Evolutionary conservation across 2,888 invertebrate species (phyloP).

Genomic region (Cosmorhoe ocellata): DNA sequence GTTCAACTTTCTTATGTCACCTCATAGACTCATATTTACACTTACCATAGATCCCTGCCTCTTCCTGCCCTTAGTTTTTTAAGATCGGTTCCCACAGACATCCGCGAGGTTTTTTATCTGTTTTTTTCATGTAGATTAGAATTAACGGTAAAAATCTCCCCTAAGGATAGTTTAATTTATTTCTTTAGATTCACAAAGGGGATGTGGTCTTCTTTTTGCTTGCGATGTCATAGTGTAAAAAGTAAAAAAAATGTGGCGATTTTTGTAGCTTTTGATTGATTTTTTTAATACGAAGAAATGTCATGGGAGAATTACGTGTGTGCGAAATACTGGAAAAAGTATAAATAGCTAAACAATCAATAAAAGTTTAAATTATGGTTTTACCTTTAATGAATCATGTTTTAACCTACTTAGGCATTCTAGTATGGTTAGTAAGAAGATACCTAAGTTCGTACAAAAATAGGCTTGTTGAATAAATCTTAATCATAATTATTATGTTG

Average conservation of each 20-base stretch:
- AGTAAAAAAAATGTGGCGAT: slow-evolving; percentile 46
- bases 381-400: too few species aligned
- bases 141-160: slow-evolving; percentile 79
- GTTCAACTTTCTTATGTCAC: slow-evolving; percentile 66
- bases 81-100: slow-evolving; percentile 73
- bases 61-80: slow-evolving; percentile 74
- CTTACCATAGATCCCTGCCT: slow-evolving; percentile 71
- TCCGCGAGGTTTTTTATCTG: slow-evolving; percentile 56
- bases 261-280: slow-evolving; percentile 34
- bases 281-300: slow-evolving; percentile 5
- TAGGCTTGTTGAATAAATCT: too few species aligned
- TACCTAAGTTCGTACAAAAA: too few species aligned
- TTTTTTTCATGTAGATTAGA: slow-evolving; percentile 69
- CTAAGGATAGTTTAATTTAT: slow-evolving; percentile 80
- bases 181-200: slow-evolving; percentile 68
- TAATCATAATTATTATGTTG: not conserved
- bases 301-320: slow-evolving; percentile 7
- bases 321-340: too few species aligned
- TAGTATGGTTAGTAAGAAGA: too few species aligned
- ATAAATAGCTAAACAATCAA: too few species aligned
- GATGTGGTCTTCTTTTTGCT: slow-evolving; percentile 59
- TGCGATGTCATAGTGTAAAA: slow-evolving; percentile 47
- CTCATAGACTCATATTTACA: slow-evolving; percentile 67
- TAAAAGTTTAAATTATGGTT: too few species aligned
- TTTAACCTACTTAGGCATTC: too few species aligned